Percentiles rank a stretch among this genome's conserved stretches.
Conservation (phyloP, 2,888 invertebrate species). For the Masnerella sp. region DNA sequence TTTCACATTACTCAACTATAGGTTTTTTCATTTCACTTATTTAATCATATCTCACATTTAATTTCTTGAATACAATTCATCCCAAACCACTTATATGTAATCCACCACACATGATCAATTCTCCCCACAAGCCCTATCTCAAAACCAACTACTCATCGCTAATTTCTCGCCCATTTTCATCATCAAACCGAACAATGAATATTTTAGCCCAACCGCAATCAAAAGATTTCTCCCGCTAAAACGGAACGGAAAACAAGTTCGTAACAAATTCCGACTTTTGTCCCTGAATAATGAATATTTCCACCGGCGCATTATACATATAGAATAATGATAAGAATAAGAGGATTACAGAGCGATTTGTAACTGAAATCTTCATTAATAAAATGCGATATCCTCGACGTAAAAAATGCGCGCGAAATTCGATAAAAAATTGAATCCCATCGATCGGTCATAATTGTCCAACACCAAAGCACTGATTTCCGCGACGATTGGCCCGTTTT, state of each 20-base stretch:
- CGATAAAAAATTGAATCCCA: conserved; percentile 5
- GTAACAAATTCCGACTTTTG: conserved; percentile 13
- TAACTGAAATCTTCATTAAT: conserved; percentile 18
- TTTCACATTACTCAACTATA: no score
- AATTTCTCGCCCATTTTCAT: no score
- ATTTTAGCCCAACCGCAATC: background rate
- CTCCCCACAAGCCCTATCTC: no score
- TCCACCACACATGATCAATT: no score
- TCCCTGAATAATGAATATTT: conserved; percentile 20
- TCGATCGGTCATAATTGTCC: conserved; percentile 6
- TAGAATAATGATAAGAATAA: conserved; percentile 27
- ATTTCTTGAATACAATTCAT: no score
- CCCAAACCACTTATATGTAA: no score
- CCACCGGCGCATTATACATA: conserved; percentile 12
- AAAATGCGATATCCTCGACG: background rate
- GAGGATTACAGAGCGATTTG: conserved; percentile 10
- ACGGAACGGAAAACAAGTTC: conserved; percentile 22
- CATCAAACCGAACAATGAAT: no score
- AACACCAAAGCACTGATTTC: conserved; percentile 2
- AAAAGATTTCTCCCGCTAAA: background rate
- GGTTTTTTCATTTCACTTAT: no score
- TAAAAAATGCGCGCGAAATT: conserved; percentile 7
- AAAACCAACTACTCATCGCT: no score
- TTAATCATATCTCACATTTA: no score
- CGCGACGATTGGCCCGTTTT: background rate